phyloP scores from a whole-genome alignment of 2,797 vertebrate genomes.

The Pangasius mekongensis region DNA sequence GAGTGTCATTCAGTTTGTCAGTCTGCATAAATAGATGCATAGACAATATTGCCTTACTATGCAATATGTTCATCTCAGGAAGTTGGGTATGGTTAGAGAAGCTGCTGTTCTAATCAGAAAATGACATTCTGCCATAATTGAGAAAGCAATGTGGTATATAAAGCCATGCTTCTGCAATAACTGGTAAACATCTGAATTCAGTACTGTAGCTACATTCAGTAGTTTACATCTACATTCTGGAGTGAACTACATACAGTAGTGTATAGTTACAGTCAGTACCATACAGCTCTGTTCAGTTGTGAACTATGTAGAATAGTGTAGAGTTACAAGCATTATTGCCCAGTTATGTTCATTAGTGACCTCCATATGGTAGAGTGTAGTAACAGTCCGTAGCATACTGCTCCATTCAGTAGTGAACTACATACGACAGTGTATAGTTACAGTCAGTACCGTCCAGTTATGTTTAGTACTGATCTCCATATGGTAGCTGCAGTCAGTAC shows the following conservation, averaged over 20 bases:
- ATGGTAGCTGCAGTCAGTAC: background rate
- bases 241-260: background rate
- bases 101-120: background rate
- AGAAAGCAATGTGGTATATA: too few species aligned
- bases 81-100: slow-evolving; percentile 1
- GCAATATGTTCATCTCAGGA: slow-evolving; percentile 4
- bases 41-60: background rate
- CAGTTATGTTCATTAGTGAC: background rate
- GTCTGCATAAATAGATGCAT: slow-evolving; percentile 20
- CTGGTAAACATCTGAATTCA: background rate
- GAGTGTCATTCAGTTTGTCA: slow-evolving; percentile 27
- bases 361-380: background rate
- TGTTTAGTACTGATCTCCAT: background rate
- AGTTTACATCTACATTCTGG: background rate
- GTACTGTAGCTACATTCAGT: background rate
- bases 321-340: background rate
- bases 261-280: background rate
- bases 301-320: background rate
- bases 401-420: background rate
- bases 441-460: background rate
- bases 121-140: background rate
- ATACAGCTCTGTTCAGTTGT: background rate
- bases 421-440: background rate
- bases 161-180: background rate
- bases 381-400: background rate